Percentiles rank a stretch among this genome's conserved stretches.
phyloP scores from a whole-genome alignment of 1,140 invertebrate genomes.

The Octopus bimaculoides region DNA sequence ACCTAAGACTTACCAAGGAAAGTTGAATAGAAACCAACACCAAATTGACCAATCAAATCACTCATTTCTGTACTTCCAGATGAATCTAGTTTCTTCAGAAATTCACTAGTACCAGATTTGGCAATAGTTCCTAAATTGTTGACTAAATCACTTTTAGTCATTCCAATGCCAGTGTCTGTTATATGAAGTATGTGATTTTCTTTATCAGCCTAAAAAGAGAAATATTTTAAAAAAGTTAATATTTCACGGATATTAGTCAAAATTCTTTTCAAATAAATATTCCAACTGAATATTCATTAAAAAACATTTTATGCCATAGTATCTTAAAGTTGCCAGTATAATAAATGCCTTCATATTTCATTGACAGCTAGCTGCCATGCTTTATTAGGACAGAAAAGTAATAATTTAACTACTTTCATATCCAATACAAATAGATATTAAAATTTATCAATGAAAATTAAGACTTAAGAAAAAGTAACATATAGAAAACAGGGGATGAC shows the following conservation, averaged over 20 bases:
- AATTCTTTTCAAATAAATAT: too few species aligned
- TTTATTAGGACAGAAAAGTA: too few species aligned
- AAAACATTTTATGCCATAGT: too few species aligned
- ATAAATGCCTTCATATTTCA: too few species aligned
- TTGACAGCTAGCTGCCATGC: too few species aligned
- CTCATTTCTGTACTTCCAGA: conserved; percentile 39
- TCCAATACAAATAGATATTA: too few species aligned
- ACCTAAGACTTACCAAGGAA: conserved; percentile 69
- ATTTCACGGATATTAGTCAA: background rate
- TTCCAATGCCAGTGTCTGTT: conserved; percentile 95
- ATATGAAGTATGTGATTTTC: conserved; percentile 93
- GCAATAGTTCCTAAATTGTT: conserved; percentile 99
- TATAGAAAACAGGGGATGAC: too few species aligned
- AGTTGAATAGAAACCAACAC: conserved; percentile 96
- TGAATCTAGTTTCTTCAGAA: conserved; percentile 90
- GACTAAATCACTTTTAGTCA: conserved; percentile 93
- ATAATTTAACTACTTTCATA: too few species aligned
- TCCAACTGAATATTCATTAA: too few species aligned
- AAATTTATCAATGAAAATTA: too few species aligned
- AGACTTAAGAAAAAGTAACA: too few species aligned
- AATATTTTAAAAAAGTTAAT: background rate
- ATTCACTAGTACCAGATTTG: conserved; percentile 98
- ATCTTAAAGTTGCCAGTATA: too few species aligned
- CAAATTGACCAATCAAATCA: conserved; percentile 77
- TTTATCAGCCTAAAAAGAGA: conserved; percentile 72